Conservation (phyloP, 1,140 invertebrate genomes). For the Calycopis cecrops region DNA sequence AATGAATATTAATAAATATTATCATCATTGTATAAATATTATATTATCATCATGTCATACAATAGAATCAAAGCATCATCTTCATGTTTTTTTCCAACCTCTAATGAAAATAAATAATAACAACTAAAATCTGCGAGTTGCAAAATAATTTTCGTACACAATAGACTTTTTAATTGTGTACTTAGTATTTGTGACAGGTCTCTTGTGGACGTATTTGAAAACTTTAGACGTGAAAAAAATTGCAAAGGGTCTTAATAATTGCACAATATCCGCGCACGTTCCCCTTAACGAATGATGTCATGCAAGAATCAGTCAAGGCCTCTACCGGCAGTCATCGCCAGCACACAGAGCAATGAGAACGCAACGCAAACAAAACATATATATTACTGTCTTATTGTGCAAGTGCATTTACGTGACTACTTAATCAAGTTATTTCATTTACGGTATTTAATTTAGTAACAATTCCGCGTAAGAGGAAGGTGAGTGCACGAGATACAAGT, state of each 20-base stretch:
- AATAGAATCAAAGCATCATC: too few species aligned
- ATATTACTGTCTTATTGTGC: constrained; percentile 40
- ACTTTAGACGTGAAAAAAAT: constrained; percentile 2
- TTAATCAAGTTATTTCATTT: constrained; percentile 29
- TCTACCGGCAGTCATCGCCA: constrained; percentile 36
- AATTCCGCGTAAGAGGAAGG: constrained; percentile 69
- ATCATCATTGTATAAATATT: too few species aligned
- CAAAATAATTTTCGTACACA: too few species aligned
- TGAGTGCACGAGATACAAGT: constrained; percentile 38
- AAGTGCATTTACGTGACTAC: constrained; percentile 58
- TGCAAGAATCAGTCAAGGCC: constrained; percentile 29
- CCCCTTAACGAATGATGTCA: constrained; percentile 63
- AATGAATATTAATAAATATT: too few species aligned
- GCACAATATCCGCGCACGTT: constrained; percentile 26
- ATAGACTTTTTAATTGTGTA: too few species aligned
- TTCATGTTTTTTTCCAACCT: too few species aligned
- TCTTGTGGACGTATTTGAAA: too few species aligned
- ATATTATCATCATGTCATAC: too few species aligned
- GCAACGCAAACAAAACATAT: constrained; percentile 33
- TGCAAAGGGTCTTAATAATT: constrained; percentile 19
- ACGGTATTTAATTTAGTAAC: constrained; percentile 36
- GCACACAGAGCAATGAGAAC: constrained; percentile 63
- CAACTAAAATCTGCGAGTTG: too few species aligned
- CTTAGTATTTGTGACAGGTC: too few species aligned
- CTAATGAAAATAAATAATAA: too few species aligned